Conservation (phyloP, 2,113 vertebrate species). For the Stegastes partitus region DNA sequence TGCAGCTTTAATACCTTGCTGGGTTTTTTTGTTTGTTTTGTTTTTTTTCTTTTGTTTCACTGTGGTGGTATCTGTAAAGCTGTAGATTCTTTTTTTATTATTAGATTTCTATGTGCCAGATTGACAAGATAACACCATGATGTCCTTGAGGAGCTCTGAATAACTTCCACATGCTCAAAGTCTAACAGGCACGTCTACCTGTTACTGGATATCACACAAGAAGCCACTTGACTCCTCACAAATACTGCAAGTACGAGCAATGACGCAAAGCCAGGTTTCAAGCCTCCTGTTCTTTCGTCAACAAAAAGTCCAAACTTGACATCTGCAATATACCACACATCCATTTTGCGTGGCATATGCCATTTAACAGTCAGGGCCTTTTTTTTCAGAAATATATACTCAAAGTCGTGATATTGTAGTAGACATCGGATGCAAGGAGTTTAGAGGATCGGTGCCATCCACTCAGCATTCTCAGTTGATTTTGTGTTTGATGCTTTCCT, state of each 20-base stretch:
- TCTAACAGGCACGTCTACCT: conserved; percentile 15
- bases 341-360: no score
- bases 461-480: background rate
- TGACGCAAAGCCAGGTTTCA: conserved; percentile 1
- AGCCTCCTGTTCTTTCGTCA: background rate
- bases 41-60: no score
- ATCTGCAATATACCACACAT: no score
- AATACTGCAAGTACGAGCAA: background rate
- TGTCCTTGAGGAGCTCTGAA: conserved; percentile 9
- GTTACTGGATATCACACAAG: conserved; percentile 11
- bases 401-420: no score
- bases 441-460: no score
- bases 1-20: no score
- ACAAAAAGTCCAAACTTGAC: background rate
- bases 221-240: conserved; percentile 23
- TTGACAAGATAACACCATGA: background rate
- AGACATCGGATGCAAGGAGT: background rate
- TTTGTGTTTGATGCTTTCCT: background rate
- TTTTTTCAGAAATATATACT: no score
- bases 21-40: no score
- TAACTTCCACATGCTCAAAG: background rate
- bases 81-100: background rate
- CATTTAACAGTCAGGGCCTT: no score
- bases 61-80: background rate
- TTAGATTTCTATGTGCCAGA: background rate